A percentile compares a stretch with the other conserved stretches of the same genome.
Conservation (phyloP, 2,888 invertebrate genomes). For the Pandemis heparana region DNA sequence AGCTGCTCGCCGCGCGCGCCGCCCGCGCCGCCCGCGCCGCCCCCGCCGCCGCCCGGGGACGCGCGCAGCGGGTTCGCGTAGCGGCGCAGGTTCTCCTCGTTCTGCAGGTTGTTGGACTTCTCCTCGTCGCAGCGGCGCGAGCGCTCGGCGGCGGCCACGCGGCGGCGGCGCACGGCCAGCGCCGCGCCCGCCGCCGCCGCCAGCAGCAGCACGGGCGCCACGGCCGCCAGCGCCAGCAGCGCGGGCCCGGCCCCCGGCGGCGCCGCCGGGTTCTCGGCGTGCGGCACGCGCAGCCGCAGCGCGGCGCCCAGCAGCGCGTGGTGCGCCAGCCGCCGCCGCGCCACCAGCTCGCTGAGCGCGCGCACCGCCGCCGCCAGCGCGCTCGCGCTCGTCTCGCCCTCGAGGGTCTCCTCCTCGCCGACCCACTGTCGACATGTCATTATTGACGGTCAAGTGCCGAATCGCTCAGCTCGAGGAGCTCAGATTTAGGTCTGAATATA, state of each 20-base stretch:
- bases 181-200: constrained; percentile 61
- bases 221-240: constrained; percentile 60
- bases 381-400: constrained; percentile 57
- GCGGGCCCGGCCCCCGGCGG: constrained; percentile 87
- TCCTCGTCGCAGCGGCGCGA: constrained; percentile 91
- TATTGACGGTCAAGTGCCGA: too few species aligned
- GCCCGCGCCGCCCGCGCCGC: constrained; percentile 70
- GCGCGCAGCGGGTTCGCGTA: constrained; percentile 90
- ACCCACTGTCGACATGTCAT: constrained; percentile 65
- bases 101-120: constrained; percentile 96
- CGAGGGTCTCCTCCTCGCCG: constrained; percentile 71
- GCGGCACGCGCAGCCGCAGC: constrained; percentile 68
- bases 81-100: constrained; percentile 94
- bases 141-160: constrained; percentile 83
- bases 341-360: constrained; percentile 71
- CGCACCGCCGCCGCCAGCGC: constrained; percentile 69
- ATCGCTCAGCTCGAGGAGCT: too few species aligned
- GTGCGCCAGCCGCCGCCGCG: constrained; percentile 71
- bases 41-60: constrained; percentile 76
- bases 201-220: constrained; percentile 54
- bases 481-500: too few species aligned
- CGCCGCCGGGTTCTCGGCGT: constrained; percentile 50
- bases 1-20: constrained; percentile 81
- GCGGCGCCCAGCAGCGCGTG: constrained; percentile 76
- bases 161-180: constrained; percentile 57